Evolutionary conservation across 2,113 vertebrate species (phyloP).

Genomic region (Hemichromis elongatus): DNA sequence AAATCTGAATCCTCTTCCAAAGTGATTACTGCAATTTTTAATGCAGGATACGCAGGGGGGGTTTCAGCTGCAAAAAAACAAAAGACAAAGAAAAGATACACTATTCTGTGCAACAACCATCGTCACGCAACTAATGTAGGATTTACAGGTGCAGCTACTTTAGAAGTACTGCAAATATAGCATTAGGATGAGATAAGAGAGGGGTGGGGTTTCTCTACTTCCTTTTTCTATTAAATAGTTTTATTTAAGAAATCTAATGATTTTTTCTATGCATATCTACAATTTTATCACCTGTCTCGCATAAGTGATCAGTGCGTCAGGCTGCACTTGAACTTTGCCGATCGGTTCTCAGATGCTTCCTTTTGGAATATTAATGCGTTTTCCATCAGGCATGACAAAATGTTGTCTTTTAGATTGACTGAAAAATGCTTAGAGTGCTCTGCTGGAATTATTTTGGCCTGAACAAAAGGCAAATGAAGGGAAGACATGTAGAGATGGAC

Average conservation of each 20-base stretch:
- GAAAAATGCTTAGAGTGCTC: neutral
- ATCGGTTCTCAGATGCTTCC: slow-evolving; percentile 16
- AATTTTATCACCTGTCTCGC: neutral
- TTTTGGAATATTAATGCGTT: slow-evolving; percentile 25
- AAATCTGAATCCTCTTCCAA: neutral
- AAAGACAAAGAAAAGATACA: neutral
- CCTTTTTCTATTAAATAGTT: neutral
- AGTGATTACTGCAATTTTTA: neutral
- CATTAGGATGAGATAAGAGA: neutral
- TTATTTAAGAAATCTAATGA: neutral
- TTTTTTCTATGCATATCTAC: neutral
- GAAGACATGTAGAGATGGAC: neutral
- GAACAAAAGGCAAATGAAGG: slow-evolving; percentile 5
- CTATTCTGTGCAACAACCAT: neutral
- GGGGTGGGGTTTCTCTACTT: neutral
- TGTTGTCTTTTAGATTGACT: slow-evolving; percentile 9
- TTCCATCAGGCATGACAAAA: slow-evolving; percentile 8
- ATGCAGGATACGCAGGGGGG: neutral
- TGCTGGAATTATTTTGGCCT: neutral
- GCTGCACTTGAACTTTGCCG: neutral
- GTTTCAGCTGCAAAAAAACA: neutral
- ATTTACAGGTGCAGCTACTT: neutral
- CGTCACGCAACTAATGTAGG: neutral
- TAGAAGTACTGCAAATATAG: neutral
- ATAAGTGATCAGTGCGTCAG: neutral